Base-by-base conservation (phyloP, 2,113 vertebrate genomes). In the Nipponia nippon region DNA sequence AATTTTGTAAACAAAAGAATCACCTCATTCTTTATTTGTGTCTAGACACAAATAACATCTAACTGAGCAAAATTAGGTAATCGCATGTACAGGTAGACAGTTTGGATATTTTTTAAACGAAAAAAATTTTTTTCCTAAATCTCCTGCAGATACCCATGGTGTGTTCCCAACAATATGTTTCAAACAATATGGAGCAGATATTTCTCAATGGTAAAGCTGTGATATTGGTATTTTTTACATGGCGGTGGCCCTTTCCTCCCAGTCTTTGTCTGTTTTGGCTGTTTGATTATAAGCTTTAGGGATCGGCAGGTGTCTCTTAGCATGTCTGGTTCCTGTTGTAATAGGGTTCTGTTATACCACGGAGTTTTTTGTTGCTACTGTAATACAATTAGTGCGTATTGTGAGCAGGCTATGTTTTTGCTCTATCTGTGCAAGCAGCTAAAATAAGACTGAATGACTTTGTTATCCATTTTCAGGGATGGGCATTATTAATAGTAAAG, bases 401-500 rank as follows among this genome's bases (percentile, higher is more conserved):
- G 53, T 40, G 22, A 67, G 38, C 66, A 56, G 65, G 27, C 23
- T 38, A 2, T 87, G 46, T 2, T 84, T 92, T 67, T 70, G 66
- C 34, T 67, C 18, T 77, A 1, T 77, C 76, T 78, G 19, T 67
- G 47, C 38, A 72, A 78, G 53, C 42, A 56, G 34, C 58, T 83
- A 32, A 61, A 87, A 46, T 70, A 78, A 86, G n/a, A n/a, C 25
- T 38, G 67, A 66, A 46, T 90, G 75, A 65, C 23, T 95, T 81
- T 5, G 34, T 83, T 90, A 55, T 1, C 38, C 20, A 1, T 85
- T 92, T 88, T 59, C 47, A 87, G 80, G 42, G 17, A 55, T 78
- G n/a, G 49, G 9, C 46, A 73, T 83, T 83, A 80, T 83, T 85
- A 53, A 58, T 42, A 86, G 66, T 62, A 10, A 90, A 87, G 34